Evolutionary conservation across 2,888 invertebrate species (phyloP), one percentile per base, ranked within the genome.

Genomic region (Eutolmus rufibarbis): DNA sequence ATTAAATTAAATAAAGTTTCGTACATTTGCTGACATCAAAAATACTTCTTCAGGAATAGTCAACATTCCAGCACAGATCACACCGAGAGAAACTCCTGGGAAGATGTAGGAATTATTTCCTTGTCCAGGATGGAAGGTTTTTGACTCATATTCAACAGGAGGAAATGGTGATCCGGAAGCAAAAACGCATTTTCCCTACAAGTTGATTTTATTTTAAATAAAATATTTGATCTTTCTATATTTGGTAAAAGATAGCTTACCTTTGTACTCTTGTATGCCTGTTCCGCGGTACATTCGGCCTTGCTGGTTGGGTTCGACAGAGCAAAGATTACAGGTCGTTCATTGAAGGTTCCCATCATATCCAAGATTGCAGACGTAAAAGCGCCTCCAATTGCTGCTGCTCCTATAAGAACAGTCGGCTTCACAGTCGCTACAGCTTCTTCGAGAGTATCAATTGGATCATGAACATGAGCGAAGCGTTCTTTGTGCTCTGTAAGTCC

Each of bases 201-300:
- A 84, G 28, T 87, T 51, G 81, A 28, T 88, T 12, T 12, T 74
- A 76, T 56, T 9, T 31, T 5, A 77, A 43, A 87, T 16, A 66
- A n/a, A 57, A 78, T 79, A 66, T 2, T 66, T 4, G 0, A 23
- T 28, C 2, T 66, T 28, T 8, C 8, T 23, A 57, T 66, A 28
- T 19, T 66, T 28, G 3, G 4, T 23, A 12, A 57, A 34, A 28
- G 1, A 46, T 12, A 76, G 4, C 14, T 93, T 91, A 97, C 98
- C 89, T 97, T 95, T 0, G 99, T 98, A 91, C 96, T 93, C 66
- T 92, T 94, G 93, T 99, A 99, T 4, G 99, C 99, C 90, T 98
- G 95, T 92, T 98, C 97, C n/a, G 99, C 99, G n/a, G 99, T 99
- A 92, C 99, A 99, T 93, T 99, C 99, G 0, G 99, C 98, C 94